Evolutionary conservation across 2,113 vertebrate genomes (phyloP).

Genomic region (Heloderma charlesbogerti): DNA sequence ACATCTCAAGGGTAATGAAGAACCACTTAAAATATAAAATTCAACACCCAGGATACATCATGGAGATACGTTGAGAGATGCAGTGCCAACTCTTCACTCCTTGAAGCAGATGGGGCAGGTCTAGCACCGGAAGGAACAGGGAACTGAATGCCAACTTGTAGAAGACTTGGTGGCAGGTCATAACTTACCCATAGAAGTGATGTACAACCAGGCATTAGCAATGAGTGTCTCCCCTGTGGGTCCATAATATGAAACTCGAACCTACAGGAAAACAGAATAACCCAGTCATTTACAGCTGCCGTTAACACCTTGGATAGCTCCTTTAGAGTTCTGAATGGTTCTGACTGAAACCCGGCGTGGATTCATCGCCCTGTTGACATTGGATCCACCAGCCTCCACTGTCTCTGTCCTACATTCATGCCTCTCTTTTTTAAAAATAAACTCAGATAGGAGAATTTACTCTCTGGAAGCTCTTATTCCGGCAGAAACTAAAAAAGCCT

Average conservation of each 20-base stretch:
- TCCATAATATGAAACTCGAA: conserved; percentile 75
- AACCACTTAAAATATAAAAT: neutral
- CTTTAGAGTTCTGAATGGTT: too few species aligned
- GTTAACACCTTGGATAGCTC: too few species aligned
- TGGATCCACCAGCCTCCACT: too few species aligned
- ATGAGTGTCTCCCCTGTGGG: conserved; percentile 20
- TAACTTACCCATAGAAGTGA: conserved; percentile 77
- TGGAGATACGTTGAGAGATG: neutral
- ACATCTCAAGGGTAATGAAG: neutral
- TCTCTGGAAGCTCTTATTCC: too few species aligned
- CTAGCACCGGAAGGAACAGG: neutral
- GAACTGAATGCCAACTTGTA: neutral
- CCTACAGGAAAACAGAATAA: conserved; percentile 57
- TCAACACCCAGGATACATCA: neutral
- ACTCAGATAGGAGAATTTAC: neutral
- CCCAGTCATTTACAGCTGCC: neutral
- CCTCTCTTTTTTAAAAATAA: neutral
- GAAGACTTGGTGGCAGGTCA: neutral
- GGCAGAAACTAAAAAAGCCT: accelerated
- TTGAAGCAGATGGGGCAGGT: too few species aligned
- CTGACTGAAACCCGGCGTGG: too few species aligned
- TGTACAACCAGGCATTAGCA: conserved; percentile 69
- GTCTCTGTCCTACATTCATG: neutral
- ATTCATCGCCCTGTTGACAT: too few species aligned
- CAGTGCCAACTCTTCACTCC: neutral